Evolutionary conservation across 2,888 invertebrate species (phyloP), one percentile per base, ranked within the genome.

Genomic region (Mesorhabditis sp.): DNA sequence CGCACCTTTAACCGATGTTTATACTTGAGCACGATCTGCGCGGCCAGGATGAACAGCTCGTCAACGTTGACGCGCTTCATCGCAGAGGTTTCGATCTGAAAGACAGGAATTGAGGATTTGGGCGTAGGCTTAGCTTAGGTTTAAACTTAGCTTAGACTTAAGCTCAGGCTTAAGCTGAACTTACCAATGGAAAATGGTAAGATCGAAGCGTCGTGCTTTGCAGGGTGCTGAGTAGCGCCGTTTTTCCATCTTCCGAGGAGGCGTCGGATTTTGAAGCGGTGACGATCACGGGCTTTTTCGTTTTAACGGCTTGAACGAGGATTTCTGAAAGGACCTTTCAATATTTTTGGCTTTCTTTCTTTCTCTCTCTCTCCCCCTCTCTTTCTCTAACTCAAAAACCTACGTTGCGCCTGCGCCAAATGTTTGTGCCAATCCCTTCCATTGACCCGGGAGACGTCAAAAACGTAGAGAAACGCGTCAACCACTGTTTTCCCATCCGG

Each of bases 241-340:
- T 90, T 1, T 93, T 90, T 76, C 92, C 74, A 7, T 72, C 72
- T 10, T 74, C 76, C 15, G 83, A 79, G 7, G 82, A 72, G 86
- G 94, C 94, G 86, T 97, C 97, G 87, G 94, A 93, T 88, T 97
- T 97, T 0, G 95, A 93, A 15, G 96, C 95, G 2, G 93, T 95
- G 74, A 97, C 88, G 4, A 97, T 92, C 13, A 96, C 90, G 0
- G 97, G 97, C 86, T 96, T 95, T 87, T 96, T 97, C 6, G 93
- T 76, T 74, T 82, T 81, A 91, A 88, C 94, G 94, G 87, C 83
- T 42, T 71, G 68, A 44, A 13, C 41, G 50, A 66, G 63, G 44
- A 71, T 67, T 10, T 63, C 41, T 63, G 41, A 28, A 63, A 63
- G n/a, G 2, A 94, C 90, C 88, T 92, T 92, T 85, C 91, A 92